A percentile compares a stretch with the other conserved stretches of the same genome.
These are phyloP conservation scores for Autographa gamma DNA, from an alignment of 2,888 invertebrate genomes.

Conservation along the genomic window DNA sequence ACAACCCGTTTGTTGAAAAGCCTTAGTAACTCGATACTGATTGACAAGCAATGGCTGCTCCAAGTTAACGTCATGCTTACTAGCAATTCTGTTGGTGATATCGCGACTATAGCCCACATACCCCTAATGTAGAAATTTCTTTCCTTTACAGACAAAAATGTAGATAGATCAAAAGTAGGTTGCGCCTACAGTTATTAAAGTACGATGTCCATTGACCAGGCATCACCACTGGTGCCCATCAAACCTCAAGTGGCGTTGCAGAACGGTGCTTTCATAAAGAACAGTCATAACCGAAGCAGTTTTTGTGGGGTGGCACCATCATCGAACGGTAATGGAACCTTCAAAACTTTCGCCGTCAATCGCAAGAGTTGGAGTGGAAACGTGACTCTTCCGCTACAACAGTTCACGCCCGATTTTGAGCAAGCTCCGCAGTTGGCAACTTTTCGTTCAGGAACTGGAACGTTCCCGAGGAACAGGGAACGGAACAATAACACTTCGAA, in stretches of 20 bases:
- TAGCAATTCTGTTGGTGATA: constrained; percentile 78
- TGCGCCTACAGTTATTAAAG: constrained; percentile 74
- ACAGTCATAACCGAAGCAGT: constrained; percentile 87
- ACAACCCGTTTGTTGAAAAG: constrained; percentile 68
- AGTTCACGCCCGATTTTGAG: constrained; percentile 79
- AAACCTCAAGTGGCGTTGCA: constrained; percentile 82
- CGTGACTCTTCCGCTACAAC: constrained; percentile 86
- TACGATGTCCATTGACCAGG: constrained; percentile 88
- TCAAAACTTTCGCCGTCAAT: constrained; percentile 86
- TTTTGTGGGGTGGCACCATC: constrained; percentile 87
- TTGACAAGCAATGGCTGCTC: constrained; percentile 61
- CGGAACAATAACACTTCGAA: constrained; percentile 85
- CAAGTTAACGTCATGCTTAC: constrained; percentile 55
- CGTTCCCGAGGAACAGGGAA: constrained; percentile 86
- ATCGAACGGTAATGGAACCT: constrained; percentile 83
- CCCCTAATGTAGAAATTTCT: constrained; percentile 73
- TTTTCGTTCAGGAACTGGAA: constrained; percentile 86
- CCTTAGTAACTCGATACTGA: constrained; percentile 62
- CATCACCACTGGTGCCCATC: constrained; percentile 87
- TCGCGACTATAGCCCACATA: constrained; percentile 51
- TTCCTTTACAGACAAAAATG: constrained; percentile 87
- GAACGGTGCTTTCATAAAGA: constrained; percentile 86
- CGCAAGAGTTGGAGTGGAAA: constrained; percentile 89
- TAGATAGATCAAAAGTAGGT: constrained; percentile 81
- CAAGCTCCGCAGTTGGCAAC: constrained; percentile 84